Evolutionary conservation across 2,888 invertebrate genomes (phyloP).

Genomic region (Dioctria linearis): DNA sequence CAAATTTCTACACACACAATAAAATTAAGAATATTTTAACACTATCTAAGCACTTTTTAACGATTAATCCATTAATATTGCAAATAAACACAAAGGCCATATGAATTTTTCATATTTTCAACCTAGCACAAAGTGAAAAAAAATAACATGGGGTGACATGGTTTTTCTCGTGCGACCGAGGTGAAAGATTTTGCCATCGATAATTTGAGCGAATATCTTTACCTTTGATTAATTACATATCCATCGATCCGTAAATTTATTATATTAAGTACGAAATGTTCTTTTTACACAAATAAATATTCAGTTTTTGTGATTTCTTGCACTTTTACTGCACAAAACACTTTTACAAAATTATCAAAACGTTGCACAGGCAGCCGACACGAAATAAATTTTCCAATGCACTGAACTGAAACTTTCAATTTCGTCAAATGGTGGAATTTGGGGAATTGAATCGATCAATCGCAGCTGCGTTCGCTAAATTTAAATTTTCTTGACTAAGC

Average conservation of each 20-base stretch:
- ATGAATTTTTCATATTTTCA: neutral
- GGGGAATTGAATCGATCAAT: neutral
- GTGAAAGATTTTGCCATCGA: slow-evolving; percentile 11
- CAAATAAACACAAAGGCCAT: no score
- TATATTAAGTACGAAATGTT: neutral
- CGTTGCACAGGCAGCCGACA: slow-evolving; percentile 45
- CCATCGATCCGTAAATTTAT: neutral
- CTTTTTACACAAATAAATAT: slow-evolving; percentile 15
- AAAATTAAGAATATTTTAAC: no score
- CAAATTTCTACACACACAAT: no score
- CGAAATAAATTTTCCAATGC: slow-evolving; percentile 50
- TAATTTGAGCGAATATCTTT: neutral
- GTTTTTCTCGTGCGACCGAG: neutral
- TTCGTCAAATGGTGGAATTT: neutral
- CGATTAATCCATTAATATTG: no score
- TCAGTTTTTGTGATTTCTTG: slow-evolving; percentile 45
- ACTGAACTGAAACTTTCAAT: slow-evolving; percentile 20
- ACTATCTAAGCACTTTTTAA: no score
- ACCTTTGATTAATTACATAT: slow-evolving; percentile 42
- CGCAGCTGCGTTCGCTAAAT: no score
- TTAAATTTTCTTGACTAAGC: no score
- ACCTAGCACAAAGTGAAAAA: neutral
- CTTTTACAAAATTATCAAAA: slow-evolving; percentile 41
- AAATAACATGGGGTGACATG: slow-evolving; percentile 31
- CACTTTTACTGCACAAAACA: slow-evolving; percentile 50